A percentile compares a stretch with the other conserved stretches of the same genome.
phyloP scores from a whole-genome alignment of 2,888 invertebrate genomes.

The Hypsopygia costalis region DNA sequence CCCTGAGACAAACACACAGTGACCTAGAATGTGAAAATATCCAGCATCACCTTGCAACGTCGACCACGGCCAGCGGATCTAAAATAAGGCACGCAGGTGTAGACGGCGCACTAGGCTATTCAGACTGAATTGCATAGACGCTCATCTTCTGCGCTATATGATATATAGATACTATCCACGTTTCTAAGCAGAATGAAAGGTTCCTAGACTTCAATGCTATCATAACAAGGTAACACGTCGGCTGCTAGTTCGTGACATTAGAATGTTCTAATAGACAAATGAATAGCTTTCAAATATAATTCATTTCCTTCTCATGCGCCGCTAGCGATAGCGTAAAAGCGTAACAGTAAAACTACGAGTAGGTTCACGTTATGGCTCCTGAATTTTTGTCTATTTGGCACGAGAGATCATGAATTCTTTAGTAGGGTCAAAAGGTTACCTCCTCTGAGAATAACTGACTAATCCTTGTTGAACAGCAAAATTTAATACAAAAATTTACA shows the following conservation, averaged over 20 bases:
- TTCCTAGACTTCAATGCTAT: constrained; percentile 33
- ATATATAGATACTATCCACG: constrained; percentile 34
- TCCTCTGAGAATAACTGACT: too few relatives aligned
- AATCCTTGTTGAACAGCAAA: too few relatives aligned
- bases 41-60: constrained; percentile 66
- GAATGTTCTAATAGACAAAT: constrained; percentile 14
- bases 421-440: too few relatives aligned
- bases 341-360: too few relatives aligned
- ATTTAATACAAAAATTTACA: too few relatives aligned
- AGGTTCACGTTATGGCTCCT: too few relatives aligned
- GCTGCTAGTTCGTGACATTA: constrained; percentile 18
- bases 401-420: too few relatives aligned
- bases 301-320: constrained; percentile 1
- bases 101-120: constrained; percentile 45
- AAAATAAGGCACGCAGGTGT: constrained; percentile 74
- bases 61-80: constrained; percentile 60
- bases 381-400: too few relatives aligned
- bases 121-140: constrained; percentile 35
- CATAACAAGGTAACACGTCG: constrained; percentile 27
- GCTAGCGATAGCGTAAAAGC: background rate
- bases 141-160: constrained; percentile 21
- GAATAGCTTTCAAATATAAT: constrained; percentile 4
- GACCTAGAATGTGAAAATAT: constrained; percentile 77
- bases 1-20: constrained; percentile 69
- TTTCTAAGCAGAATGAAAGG: constrained; percentile 33